Base-by-base conservation (phyloP, 2,888 invertebrate species). In the Drosophila kanekoi region DNA sequence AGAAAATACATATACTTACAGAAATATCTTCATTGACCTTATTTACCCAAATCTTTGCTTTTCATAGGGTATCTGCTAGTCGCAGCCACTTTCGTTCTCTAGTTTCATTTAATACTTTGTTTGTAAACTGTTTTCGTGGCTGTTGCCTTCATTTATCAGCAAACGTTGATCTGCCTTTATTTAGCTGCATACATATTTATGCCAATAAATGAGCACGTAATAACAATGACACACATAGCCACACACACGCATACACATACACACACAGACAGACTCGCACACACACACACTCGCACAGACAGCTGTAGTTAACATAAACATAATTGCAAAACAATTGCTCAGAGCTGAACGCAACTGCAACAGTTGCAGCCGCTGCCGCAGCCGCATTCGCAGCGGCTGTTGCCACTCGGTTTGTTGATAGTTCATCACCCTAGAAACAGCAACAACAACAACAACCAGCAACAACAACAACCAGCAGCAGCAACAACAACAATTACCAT, bases 171-270 rank as follows among this genome's bases (percentile, higher is more conserved):
- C 85, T 79, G 77, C 59, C 70, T 71, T 77, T 69, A 81, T 80
- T 86, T 75, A 76, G 58, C 48, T 60, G 40, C 18, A 76, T 78
- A 35, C 63, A 76, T 81, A 77, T 77, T 81, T 65, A 84, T 79
- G 81, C 74, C 87, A 79, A 87, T 83, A 87, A 84, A 70, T 81
- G 81, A 65, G 87, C 82, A 87, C 87, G 82, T 83, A 83, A 79
- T 68, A 77, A 74, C 77, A 86, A 60, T 83, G 86, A 72, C 73
- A 82, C 56, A 82, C 79, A 76, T 56, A 64, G 32, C 43, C 9
- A 41, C 44, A 56, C 13, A 51, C 38, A 57, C 33, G 57, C 53
- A 57, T 18, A 41, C 13, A 35, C 47, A 45, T 14, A 47, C 5
- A 48, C 9, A 59, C 8, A 18, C n/a, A 38, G n/a, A n/a, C n/a